These are phyloP conservation scores for Euclidia mi DNA, from an alignment of 2,888 invertebrate species.

Conservation along the genomic window DNA sequence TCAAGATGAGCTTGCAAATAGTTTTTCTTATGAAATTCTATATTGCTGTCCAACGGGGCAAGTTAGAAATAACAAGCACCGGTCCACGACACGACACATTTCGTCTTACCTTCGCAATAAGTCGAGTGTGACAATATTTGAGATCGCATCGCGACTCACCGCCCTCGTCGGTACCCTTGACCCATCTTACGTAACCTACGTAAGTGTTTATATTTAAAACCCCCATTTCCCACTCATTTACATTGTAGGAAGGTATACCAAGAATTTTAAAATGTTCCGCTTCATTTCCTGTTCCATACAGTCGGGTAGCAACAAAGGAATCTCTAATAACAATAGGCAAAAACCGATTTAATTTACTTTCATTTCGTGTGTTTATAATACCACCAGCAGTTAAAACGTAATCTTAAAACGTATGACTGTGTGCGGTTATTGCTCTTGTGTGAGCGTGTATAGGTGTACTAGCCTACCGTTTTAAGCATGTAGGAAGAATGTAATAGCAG, in stretches of 20 bases:
- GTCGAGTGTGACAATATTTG: constrained; percentile 40
- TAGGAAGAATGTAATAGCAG: background rate
- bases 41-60: constrained; percentile 20
- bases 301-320: constrained; percentile 25
- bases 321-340: constrained; percentile 13
- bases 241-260: constrained; percentile 3
- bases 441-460: background rate
- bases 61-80: constrained; percentile 38
- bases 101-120: constrained; percentile 30
- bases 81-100: constrained; percentile 20
- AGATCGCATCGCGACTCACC: constrained; percentile 17
- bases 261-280: background rate
- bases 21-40: constrained; percentile 12
- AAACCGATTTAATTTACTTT: constrained; percentile 11
- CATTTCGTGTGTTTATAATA: constrained; percentile 10
- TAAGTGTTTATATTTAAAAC: constrained; percentile 14
- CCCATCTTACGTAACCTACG: constrained; percentile 7
- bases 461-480: background rate
- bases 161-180: constrained; percentile 22
- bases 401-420: constrained; percentile 5
- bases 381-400: constrained; percentile 14
- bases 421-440: background rate
- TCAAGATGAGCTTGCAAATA: background rate
- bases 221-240: constrained; percentile 16
- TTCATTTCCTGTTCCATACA: background rate